Conservation (phyloP, 1,140 invertebrate genomes). For the Teleogryllus occipitalis region DNA sequence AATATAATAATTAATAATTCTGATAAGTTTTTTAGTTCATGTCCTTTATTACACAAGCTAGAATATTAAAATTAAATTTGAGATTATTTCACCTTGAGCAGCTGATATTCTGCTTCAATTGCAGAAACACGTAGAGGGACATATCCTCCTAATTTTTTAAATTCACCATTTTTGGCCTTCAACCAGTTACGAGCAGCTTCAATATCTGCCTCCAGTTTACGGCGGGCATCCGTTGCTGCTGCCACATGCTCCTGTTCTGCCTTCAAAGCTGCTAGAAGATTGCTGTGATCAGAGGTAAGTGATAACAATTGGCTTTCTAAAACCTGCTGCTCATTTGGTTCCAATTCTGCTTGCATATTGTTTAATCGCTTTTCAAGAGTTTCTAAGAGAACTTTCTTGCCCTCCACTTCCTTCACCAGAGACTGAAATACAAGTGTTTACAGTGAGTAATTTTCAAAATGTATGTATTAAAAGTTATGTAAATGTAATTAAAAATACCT, state of each 20-base stretch:
- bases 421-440: conserved; percentile 36
- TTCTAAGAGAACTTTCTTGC: conserved; percentile 71
- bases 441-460: neutral
- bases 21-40: too few relatives aligned
- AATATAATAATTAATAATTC: too few relatives aligned
- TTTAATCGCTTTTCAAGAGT: conserved; percentile 72
- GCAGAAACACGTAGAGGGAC: conserved; percentile 53
- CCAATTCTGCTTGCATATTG: conserved; percentile 77
- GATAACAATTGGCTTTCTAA: conserved; percentile 56
- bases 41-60: neutral
- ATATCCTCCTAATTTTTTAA: conserved; percentile 64
- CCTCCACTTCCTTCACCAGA: conserved; percentile 73
- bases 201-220: conserved; percentile 66
- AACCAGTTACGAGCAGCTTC: conserved; percentile 72
- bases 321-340: conserved; percentile 63
- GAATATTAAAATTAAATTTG: neutral
- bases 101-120: conserved; percentile 66
- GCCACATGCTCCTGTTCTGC: conserved; percentile 62
- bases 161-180: conserved; percentile 61
- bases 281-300: conserved; percentile 57
- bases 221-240: conserved; percentile 55
- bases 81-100: conserved; percentile 45
- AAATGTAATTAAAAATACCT: conserved; percentile 41
- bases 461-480: neutral
- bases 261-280: conserved; percentile 59